Conservation (phyloP, 2,797 vertebrate species). For the Tapirus indicus region DNA sequence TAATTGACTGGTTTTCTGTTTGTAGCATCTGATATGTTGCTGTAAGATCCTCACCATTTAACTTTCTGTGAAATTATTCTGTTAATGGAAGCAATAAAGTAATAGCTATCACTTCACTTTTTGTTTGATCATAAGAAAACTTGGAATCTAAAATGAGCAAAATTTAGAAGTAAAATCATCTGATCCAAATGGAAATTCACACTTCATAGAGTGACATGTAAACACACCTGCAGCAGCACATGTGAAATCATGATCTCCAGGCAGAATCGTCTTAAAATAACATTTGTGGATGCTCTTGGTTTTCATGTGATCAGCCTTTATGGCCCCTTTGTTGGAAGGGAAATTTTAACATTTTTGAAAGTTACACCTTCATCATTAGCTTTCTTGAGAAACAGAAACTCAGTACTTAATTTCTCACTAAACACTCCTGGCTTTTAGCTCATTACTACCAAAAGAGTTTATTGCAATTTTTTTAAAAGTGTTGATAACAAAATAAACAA, state of each 20-base stretch:
- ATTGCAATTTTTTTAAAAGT: neutral
- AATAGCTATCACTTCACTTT: neutral
- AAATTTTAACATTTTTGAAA: conserved; percentile 33
- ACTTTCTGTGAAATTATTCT: neutral
- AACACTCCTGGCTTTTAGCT: neutral
- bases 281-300: neutral
- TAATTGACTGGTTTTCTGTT: neutral
- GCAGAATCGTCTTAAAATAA: neutral
- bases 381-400: conserved; percentile 27
- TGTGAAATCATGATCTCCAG: neutral
- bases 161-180: neutral
- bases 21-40: neutral
- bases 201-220: neutral
- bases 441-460: neutral
- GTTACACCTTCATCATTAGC: neutral
- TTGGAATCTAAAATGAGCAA: neutral
- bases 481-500: neutral
- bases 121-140: neutral
- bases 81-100: neutral
- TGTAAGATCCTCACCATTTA: neutral
- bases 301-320: neutral
- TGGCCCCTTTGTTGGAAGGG: neutral
- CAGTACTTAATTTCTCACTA: neutral
- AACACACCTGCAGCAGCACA: neutral
- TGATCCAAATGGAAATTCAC: neutral